Percentiles rank a stretch among this genome's conserved stretches.
Conservation (phyloP, 2,797 vertebrate genomes). For the Zalophus californianus region DNA sequence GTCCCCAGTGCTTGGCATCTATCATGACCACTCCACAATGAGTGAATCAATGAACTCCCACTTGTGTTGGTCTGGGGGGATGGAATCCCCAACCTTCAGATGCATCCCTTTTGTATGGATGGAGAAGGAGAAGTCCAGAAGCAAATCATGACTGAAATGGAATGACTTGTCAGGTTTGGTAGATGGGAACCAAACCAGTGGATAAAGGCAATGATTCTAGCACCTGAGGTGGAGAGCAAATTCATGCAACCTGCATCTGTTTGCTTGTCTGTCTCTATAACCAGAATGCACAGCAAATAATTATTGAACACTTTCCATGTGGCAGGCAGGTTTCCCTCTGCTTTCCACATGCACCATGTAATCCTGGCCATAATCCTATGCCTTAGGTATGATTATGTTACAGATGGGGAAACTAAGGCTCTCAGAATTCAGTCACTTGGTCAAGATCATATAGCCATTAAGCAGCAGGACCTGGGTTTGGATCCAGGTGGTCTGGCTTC, state of each 20-base stretch:
- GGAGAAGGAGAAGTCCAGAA: neutral
- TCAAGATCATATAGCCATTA: neutral
- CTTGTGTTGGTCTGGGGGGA: neutral
- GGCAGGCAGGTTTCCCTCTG: neutral
- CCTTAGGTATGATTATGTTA: neutral
- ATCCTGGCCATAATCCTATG: neutral
- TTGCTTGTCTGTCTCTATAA: neutral
- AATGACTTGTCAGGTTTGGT: neutral
- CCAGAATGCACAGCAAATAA: neutral
- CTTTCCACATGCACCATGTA: neutral
- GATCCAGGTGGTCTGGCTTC: neutral
- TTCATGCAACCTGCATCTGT: neutral
- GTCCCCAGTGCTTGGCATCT: neutral
- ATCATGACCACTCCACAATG: fast-evolving
- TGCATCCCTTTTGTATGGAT: neutral
- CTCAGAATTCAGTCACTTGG: neutral
- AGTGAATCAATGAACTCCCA: neutral
- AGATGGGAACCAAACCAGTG: neutral
- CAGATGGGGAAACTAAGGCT: neutral
- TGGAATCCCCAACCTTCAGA: too few species aligned
- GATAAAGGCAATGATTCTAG: neutral
- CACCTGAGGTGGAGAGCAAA: neutral
- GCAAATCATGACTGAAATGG: neutral
- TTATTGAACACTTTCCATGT: neutral
- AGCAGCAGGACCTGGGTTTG: neutral